Conservation (phyloP, 2,113 vertebrate genomes). For the Numenius arquata region DNA sequence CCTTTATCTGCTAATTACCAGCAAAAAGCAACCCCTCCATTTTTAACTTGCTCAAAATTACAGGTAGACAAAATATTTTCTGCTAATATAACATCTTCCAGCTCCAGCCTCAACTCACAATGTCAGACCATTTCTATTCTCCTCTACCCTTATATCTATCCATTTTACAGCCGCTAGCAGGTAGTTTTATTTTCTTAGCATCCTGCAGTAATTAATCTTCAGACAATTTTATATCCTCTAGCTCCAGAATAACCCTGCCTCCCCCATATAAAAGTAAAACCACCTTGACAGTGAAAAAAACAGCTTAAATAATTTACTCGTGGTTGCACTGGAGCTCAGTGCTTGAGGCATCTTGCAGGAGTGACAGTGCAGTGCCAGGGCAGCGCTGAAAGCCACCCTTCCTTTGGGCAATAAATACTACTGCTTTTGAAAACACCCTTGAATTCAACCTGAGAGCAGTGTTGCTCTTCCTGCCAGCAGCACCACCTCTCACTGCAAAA, state of each 20-base stretch:
- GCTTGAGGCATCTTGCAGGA: background rate
- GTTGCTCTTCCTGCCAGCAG: background rate
- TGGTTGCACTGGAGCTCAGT: background rate
- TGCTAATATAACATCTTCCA: background rate
- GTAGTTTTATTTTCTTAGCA: background rate
- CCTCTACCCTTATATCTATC: background rate
- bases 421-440: background rate
- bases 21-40: background rate
- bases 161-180: background rate
- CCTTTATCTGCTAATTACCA: background rate
- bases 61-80: background rate
- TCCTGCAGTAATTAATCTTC: background rate
- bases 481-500: background rate
- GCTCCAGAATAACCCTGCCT: background rate
- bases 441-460: background rate
- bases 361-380: background rate
- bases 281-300: background rate
- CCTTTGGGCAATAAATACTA: background rate
- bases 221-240: background rate
- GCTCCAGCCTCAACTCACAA: background rate
- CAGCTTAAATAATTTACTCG: background rate
- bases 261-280: background rate
- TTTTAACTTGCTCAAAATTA: background rate
- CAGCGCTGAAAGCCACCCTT: background rate
- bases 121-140: background rate